These are phyloP conservation scores for Stramonita haemastoma DNA, from an alignment of 2,888 invertebrate species.

Conservation along the genomic window DNA sequence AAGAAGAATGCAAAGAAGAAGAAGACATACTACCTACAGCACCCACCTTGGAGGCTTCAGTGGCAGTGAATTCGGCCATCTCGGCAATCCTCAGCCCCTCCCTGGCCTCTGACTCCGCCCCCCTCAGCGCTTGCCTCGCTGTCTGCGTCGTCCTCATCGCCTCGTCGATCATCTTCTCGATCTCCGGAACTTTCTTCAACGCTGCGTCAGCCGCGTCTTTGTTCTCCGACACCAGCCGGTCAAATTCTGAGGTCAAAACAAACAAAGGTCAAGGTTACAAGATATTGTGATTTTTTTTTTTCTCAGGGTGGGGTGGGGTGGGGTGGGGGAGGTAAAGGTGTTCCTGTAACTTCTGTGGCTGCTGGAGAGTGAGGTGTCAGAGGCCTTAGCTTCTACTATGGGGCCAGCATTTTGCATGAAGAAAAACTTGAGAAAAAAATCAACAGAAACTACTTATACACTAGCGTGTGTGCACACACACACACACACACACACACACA, in stretches of 20 bases:
- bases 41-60: conserved; percentile 85
- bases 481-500: no score
- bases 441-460: no score
- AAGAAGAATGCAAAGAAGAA: no score
- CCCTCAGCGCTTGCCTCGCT: conserved; percentile 85
- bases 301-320: no score
- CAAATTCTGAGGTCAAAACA: conserved; percentile 82
- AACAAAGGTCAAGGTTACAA: not conserved
- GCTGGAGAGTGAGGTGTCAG: no score
- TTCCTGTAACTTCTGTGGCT: no score
- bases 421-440: no score
- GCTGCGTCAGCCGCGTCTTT: conserved; percentile 89
- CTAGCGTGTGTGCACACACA: no score
- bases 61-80: conserved; percentile 88
- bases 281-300: not conserved
- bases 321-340: no score
- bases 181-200: conserved; percentile 85
- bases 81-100: conserved; percentile 86
- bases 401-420: no score
- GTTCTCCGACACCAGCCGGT: conserved; percentile 91
- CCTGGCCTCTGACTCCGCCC: conserved; percentile 88
- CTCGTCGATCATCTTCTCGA: conserved; percentile 84
- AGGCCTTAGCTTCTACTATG: no score
- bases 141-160: conserved; percentile 85
- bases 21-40: no score